Base-by-base conservation (phyloP, 2,888 invertebrate genomes). In the Drosophila macrospina region DNA sequence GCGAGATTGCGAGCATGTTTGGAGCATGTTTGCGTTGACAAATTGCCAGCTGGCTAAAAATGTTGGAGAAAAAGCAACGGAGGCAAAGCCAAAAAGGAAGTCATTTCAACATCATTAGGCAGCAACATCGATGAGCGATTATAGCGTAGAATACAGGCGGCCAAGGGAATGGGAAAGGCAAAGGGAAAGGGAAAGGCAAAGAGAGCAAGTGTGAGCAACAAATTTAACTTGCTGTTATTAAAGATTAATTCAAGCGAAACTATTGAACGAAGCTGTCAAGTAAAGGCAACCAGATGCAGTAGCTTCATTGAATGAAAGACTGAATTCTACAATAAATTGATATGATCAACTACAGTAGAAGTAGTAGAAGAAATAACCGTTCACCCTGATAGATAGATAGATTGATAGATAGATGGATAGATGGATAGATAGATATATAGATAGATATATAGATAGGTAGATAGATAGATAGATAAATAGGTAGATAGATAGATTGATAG, bases 51-150 rank as follows among this genome's bases (percentile, higher is more conserved):
- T 76, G 74, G 56, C 60, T 71, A 11, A 61, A 61, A 57, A 57
- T 51, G 56, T 50, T 66, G 70, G 36, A 36, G 10, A n/a, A 13
- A n/a, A 24, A 37, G 44, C 32, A 50, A 20, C 37, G 37, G 11
- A 37, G 45, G 11, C 45, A 56, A 30, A 51, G 45, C 39, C 54
- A 57, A 69, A 69, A 77, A 62, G 69, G 86, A 81, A 81, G 86
- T 82, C 64, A 60, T 79, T 82, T 60, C 74, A 68, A 74, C 71
- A 68, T 86, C 81, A 86, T 81, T 78, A 80, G 74, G 69, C 77
- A 72, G 76, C 67, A 42, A 37, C 62, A 74, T 60, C 74, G 63
- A 76, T 63, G 56, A 74, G 47, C 69, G 54, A 54, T 61, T 54
- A 20, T 20, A 39, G 30, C 42, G 10, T n/a, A 10, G 26, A 20